Evolutionary conservation across 2,888 invertebrate species (phyloP).

Genomic region (Lomographa bimaculata): DNA sequence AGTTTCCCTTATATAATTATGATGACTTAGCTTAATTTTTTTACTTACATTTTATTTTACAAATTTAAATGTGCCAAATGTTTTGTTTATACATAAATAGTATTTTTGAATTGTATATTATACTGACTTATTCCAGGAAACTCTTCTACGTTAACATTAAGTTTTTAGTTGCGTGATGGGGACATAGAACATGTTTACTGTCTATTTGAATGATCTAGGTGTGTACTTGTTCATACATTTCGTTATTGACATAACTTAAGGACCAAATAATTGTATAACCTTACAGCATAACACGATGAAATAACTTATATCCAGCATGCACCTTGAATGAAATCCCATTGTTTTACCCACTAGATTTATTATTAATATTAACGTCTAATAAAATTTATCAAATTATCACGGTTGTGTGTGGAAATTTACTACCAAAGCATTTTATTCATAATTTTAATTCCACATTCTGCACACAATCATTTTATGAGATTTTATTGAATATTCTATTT

Average conservation of each 20-base stretch:
- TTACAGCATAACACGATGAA: slow-evolving; percentile 25
- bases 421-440: slow-evolving; percentile 32
- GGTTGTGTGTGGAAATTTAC: slow-evolving; percentile 46
- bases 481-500: slow-evolving; percentile 76
- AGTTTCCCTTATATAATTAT: slow-evolving; percentile 24
- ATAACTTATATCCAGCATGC: slow-evolving; percentile 51
- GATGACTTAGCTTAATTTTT: slow-evolving; percentile 13
- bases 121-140: slow-evolving; percentile 2
- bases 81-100: not conserved
- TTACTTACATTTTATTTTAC: too few relatives aligned
- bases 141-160: slow-evolving; percentile 4
- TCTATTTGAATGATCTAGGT: slow-evolving; percentile 3
- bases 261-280: slow-evolving; percentile 10
- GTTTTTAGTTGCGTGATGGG: slow-evolving; percentile 4
- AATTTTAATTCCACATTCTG: slow-evolving; percentile 35
- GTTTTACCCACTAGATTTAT: slow-evolving; percentile 55
- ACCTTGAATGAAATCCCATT: slow-evolving; percentile 55
- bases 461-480: slow-evolving; percentile 55
- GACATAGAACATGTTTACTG: slow-evolving; percentile 2
- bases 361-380: slow-evolving; percentile 51
- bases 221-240: slow-evolving; percentile 1
- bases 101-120: not conserved
- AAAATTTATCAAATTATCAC: slow-evolving; percentile 57
- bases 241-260: not conserved
- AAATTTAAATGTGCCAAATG: slow-evolving; percentile 37